Evolutionary conservation across 1,140 invertebrate genomes (phyloP).

Genomic region (Drosophila quadrilineata): DNA sequence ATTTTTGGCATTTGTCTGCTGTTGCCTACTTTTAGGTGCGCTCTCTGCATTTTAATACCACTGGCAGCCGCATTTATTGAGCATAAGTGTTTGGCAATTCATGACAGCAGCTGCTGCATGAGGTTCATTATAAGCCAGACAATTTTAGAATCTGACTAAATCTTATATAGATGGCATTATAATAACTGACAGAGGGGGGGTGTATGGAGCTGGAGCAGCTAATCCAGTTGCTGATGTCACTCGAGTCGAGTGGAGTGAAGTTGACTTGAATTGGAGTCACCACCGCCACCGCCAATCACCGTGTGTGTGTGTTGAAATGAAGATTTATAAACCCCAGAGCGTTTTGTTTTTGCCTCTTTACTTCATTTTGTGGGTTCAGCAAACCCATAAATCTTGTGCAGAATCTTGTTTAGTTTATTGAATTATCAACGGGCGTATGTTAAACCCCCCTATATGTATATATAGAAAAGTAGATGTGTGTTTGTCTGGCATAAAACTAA

Average conservation of each 20-base stretch:
- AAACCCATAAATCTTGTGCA: slow-evolving; percentile 70
- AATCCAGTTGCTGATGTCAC: slow-evolving; percentile 34
- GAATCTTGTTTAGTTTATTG: slow-evolving; percentile 75
- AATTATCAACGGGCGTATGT: slow-evolving; percentile 53
- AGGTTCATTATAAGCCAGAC: slow-evolving; percentile 17
- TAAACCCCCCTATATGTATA: slow-evolving; percentile 2
- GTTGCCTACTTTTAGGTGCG: slow-evolving; percentile 41
- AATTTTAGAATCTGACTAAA: slow-evolving; percentile 39
- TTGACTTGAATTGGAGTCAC: no score
- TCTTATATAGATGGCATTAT: slow-evolving; percentile 54
- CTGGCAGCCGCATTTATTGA: slow-evolving; percentile 66
- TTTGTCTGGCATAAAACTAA: slow-evolving; percentile 66
- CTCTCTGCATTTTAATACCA: slow-evolving; percentile 64
- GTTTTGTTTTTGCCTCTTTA: slow-evolving; percentile 26
- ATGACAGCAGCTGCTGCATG: slow-evolving; percentile 51
- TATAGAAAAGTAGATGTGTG: slow-evolving; percentile 12
- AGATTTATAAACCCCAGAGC: slow-evolving; percentile 65
- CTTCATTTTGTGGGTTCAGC: slow-evolving; percentile 47
- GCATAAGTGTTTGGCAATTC: slow-evolving; percentile 71
- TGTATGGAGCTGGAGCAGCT: no score
- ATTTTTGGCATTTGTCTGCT: slow-evolving; percentile 57
- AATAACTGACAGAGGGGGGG: no score
- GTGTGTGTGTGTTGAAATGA: slow-evolving; percentile 43
- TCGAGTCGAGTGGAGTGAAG: background rate
- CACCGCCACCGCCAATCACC: no score